Percentiles rank a stretch among this genome's conserved stretches.
These are phyloP conservation scores for Acipenser ruthenus DNA, from an alignment of 2,797 vertebrate genomes.

Conservation along the genomic window DNA sequence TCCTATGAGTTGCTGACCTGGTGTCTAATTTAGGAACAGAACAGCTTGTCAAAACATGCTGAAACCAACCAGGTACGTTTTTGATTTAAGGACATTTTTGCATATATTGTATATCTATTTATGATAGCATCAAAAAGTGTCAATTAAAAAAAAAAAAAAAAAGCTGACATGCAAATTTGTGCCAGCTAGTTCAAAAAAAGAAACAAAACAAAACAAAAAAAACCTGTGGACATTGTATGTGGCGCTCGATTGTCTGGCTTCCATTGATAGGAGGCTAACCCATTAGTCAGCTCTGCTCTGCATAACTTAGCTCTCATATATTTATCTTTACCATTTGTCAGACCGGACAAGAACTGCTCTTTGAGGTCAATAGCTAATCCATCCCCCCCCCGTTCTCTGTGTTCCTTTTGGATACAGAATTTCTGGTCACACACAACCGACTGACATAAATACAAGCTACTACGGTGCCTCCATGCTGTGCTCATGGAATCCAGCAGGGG, in stretches of 20 bases:
- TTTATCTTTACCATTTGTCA: neutral
- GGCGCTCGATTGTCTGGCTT: neutral
- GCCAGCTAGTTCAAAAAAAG: neutral
- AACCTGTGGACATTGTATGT: too few species aligned
- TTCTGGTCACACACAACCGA: too few species aligned
- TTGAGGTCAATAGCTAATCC: neutral
- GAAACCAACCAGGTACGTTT: neutral
- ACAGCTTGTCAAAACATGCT: neutral
- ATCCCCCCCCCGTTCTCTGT: neutral
- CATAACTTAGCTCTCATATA: neutral
- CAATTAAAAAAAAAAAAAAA: slow-evolving; percentile 1
- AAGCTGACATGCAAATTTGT: neutral
- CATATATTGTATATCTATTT: neutral
- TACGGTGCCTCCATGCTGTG: too few species aligned
- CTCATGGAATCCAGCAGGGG: too few species aligned
- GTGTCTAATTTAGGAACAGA: slow-evolving; percentile 2
- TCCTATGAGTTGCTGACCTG: neutral
- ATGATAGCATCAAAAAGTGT: neutral
- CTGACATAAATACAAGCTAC: too few species aligned
- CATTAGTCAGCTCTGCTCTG: neutral
- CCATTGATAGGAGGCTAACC: neutral
- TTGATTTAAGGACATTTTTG: slow-evolving; percentile 2
- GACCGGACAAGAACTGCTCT: slow-evolving; percentile 1
- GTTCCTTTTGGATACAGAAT: too few species aligned
- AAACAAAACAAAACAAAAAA: neutral